Base-by-base conservation (phyloP, 2,113 vertebrate species). In the Psilopsiagon aurifrons region DNA sequence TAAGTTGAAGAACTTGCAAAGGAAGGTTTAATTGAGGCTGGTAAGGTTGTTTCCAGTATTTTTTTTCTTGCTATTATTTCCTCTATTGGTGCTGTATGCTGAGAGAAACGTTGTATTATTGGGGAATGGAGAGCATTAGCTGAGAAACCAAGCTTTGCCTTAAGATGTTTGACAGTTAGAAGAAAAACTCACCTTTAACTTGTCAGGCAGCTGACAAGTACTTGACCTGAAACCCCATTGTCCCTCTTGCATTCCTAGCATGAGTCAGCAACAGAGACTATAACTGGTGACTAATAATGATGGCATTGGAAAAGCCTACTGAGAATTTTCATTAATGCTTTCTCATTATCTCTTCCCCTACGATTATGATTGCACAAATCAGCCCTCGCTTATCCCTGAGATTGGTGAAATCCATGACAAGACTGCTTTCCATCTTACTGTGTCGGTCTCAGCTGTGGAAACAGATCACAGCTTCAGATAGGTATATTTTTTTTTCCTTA, bases 161-260 rank as follows among this genome's bases (percentile, higher is more conserved):
- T 83, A 49, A 92, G 60, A 52, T 62, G 29, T 67, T 88, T 88
- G 84, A 39, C 41, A 76, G 75, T 77, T 90, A 71, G 75, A 90
- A 70, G 82, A 88, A 94, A 93, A 86, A 5, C 76, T 71, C 55
- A 57, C 92, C 68, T 95, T 91, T 71, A 75, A 83, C 35, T 95
- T 75, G 54, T 83, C 64, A 86, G 39, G 83, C 60, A 75, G 20
- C 55, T 90, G 73, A 86, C 79, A 95, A 74, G 49, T 84, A 43
- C 60, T 93, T 94, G 76, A 97, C 83, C 73, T 94, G 92, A 92
- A 93, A 68, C 22, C 13, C 20, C n/a, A 8, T 33, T 86, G n/a
- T 33, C 83, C 59, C 39, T 11, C 25, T 86, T 88, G 69, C 44
- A 70, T 88, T 94, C 51, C 75, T 86, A 76, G 23, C 1, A 2